phyloP scores from a whole-genome alignment of 2,888 invertebrate genomes.

The Melanostoma mellinum region DNA sequence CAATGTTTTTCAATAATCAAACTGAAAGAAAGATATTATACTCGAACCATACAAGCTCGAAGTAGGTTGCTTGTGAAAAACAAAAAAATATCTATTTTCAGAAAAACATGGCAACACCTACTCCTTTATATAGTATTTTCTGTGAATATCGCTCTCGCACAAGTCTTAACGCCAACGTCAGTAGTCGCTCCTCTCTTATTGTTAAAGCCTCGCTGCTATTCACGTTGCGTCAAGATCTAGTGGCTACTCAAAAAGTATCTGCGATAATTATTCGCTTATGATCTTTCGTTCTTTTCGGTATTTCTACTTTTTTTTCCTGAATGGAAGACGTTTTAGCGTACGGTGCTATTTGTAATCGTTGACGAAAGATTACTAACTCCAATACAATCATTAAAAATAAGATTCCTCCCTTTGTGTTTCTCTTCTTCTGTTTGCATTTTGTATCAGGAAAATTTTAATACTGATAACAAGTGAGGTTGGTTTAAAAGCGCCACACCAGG shows the following conservation, averaged over 20 bases:
- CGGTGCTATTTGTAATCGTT: conserved; percentile 56
- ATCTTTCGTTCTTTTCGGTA: conserved; percentile 64
- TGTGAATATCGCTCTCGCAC: conserved; percentile 35
- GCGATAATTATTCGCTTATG: conserved; percentile 66
- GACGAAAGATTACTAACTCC: conserved; percentile 52
- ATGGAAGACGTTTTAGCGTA: conserved; percentile 60
- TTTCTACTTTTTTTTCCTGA: conserved; percentile 45
- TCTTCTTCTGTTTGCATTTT: conserved; percentile 23
- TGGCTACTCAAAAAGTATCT: conserved; percentile 56
- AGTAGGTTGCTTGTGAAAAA: too few species aligned
- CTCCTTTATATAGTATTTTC: not conserved
- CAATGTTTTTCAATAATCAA: too few species aligned
- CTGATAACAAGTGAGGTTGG: conserved; percentile 51
- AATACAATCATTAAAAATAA: conserved; percentile 33
- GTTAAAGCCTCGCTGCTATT: conserved; percentile 28
- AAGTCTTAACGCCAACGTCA: conserved; percentile 36
- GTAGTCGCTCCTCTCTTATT: conserved; percentile 47
- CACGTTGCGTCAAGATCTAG: conserved; percentile 35
- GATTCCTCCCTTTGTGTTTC: conserved; percentile 19
- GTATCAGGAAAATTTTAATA: conserved; percentile 42
- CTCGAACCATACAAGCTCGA: too few species aligned
- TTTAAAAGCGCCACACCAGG: conserved; percentile 59
- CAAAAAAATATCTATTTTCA: not conserved
- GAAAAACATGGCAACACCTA: conserved; percentile 7
- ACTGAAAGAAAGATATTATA: too few species aligned